A percentile compares a stretch with the other conserved stretches of the same genome.
phyloP scores from a whole-genome alignment of 2,797 vertebrate species.

The Anabas testudineus region DNA sequence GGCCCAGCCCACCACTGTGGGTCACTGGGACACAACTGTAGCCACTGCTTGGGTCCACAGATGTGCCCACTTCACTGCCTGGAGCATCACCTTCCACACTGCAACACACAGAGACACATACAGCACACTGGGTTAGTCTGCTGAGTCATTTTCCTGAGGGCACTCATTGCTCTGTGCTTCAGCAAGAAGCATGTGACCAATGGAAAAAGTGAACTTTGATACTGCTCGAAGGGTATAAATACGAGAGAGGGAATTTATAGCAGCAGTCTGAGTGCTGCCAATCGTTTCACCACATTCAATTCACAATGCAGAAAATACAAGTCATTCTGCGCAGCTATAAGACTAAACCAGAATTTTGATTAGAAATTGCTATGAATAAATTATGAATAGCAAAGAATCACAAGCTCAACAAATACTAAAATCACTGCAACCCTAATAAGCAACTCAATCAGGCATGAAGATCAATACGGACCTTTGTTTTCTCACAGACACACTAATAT shows the following conservation, averaged over 20 bases:
- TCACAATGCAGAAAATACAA: conserved; percentile 20
- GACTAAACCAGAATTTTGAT: neutral
- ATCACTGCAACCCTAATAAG: neutral
- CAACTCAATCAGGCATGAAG: conserved; percentile 16
- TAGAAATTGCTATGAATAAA: conserved; percentile 8
- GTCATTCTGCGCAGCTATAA: neutral
- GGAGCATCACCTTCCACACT: conserved; percentile 96
- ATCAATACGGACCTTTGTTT: conserved; percentile 18
- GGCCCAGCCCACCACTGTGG: conserved; percentile 71
- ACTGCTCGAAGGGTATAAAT: conserved; percentile 55
- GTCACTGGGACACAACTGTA: conserved; percentile 75
- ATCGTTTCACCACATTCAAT: neutral
- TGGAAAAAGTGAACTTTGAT: conserved; percentile 61
- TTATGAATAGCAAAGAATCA: conserved; percentile 7
- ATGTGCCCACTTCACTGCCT: conserved; percentile 87
- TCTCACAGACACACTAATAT: conserved; percentile 27
- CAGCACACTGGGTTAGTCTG: conserved; percentile 23
- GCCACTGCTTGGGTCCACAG: conserved; percentile 85
- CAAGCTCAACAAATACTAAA: conserved; percentile 17
- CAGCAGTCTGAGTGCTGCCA: conserved; percentile 27
- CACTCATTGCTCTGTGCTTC: conserved; percentile 31
- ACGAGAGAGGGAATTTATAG: conserved; percentile 49
- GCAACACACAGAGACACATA: conserved; percentile 53
- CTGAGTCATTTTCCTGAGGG: conserved; percentile 44
- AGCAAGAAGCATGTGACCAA: conserved; percentile 47